Conservation (phyloP, 37 sponge, comb jelly and placozoan species). For the Theonella swinhoei region DNA sequence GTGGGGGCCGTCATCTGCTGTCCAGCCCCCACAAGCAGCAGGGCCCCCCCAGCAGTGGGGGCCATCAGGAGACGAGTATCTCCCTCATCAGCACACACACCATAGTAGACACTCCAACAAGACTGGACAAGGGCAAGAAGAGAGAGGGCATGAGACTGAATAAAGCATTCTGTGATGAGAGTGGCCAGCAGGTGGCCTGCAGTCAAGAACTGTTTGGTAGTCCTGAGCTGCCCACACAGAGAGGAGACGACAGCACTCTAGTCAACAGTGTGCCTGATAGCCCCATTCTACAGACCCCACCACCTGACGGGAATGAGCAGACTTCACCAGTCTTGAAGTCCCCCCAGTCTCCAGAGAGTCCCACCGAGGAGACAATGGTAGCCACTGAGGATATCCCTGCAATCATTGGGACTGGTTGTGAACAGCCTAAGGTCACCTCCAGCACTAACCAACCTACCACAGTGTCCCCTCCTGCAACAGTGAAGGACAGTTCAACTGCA, state of each 20-base stretch:
- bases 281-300: background rate
- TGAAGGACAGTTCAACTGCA: too few species aligned
- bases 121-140: background rate
- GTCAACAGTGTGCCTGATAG: background rate
- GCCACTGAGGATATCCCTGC: too few species aligned
- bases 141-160: background rate
- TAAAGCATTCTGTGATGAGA: background rate
- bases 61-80: background rate
- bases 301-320: background rate
- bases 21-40: background rate
- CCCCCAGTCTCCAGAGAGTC: too few species aligned
- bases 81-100: background rate
- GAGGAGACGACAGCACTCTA: background rate
- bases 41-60: background rate
- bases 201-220: slow-evolving; percentile 41
- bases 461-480: too few species aligned
- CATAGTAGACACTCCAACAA: background rate
- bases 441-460: too few species aligned
- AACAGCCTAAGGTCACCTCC: too few species aligned
- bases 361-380: too few species aligned
- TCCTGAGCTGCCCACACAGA: slow-evolving; percentile 2
- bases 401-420: too few species aligned
- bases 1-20: too few species aligned
- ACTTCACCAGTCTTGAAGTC: too few species aligned
- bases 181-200: background rate